phyloP scores from a whole-genome alignment of 2,797 vertebrate genomes.

The Syngnathus acus region DNA sequence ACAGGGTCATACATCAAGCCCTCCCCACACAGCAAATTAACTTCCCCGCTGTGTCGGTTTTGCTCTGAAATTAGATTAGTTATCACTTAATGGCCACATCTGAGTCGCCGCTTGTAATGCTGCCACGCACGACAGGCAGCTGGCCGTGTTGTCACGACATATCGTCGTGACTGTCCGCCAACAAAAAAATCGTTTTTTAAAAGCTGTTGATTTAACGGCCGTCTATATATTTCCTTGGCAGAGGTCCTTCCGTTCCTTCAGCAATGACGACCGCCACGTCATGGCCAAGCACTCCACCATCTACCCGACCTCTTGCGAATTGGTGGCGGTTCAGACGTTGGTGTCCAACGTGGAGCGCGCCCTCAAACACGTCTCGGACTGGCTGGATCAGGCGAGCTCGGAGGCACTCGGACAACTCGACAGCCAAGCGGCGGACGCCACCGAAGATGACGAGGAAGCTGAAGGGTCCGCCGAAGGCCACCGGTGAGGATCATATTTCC shows the following conservation, averaged over 20 bases:
- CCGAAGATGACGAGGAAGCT: slow-evolving; percentile 31
- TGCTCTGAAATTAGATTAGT: slow-evolving; percentile 12
- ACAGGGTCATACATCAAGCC: slow-evolving; percentile 3
- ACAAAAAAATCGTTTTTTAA: too few species aligned
- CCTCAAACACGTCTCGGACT: slow-evolving; percentile 96
- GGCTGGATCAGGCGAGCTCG: slow-evolving; percentile 81
- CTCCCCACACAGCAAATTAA: not conserved
- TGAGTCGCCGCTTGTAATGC: slow-evolving; percentile 1
- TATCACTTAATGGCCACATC: slow-evolving; percentile 13
- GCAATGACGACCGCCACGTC: slow-evolving; percentile 97
- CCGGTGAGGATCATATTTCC: slow-evolving; percentile 46
- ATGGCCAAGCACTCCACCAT: slow-evolving; percentile 99
- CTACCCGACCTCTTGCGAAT: slow-evolving; percentile 92
- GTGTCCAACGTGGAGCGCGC: slow-evolving; percentile 95
- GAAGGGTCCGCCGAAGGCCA: slow-evolving; percentile 69
- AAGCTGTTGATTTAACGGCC: not conserved
- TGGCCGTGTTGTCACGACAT: slow-evolving; percentile 15
- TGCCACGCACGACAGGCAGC: slow-evolving; percentile 5
- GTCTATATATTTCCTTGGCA: slow-evolving; percentile 41
- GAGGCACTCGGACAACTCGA: slow-evolving; percentile 30
- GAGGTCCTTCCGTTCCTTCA: slow-evolving; percentile 98
- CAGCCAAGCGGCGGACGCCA: slow-evolving; percentile 55
- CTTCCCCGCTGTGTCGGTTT: not conserved
- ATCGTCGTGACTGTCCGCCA: not conserved
- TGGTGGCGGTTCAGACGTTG: slow-evolving; percentile 95